Evolutionary conservation across 2,797 vertebrate genomes (phyloP), one percentile per base, ranked within the genome.

Genomic region (Pteropus rufus): DNA sequence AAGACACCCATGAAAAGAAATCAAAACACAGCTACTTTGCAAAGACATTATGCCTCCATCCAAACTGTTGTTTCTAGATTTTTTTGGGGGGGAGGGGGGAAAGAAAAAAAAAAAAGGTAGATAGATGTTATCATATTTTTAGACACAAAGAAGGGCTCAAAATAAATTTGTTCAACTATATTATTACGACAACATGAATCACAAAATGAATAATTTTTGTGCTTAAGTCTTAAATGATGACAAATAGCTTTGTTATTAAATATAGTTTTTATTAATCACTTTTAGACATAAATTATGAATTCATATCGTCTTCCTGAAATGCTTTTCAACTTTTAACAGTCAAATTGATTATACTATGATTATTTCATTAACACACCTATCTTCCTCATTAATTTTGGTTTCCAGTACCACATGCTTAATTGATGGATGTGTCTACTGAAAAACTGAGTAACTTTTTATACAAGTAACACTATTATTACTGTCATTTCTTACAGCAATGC

Each of bases 291-390:
- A 99, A 99, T 99, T 99, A 99, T 99, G 98, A 98, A 99, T 99
- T 99, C 98, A 97, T 98, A 98, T 98, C 98, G 92, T 98, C 98
- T 98, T 98, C 98, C 98, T 98, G 98, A 98, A 99, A 99, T 98
- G 98, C 98, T 99, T 99, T 98, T 99, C 98, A 98, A 99, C 98
- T 99, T 99, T 99, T 98, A 99, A 98, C 98, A 99, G 98, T 99
- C 98, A 99, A 99, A 99, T 99, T 99, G 98, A 99, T 99, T 99
- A 99, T 98, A 99, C 98, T 99, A 99, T 99, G 99, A 99, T 99
- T 99, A 99, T 99, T 99, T 99, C 98, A 99, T 99, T 99, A 99
- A 99, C 98, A 99, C 98, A 99, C 99, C 99, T 99, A 99, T 99
- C 98, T 99, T 98, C 98, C 98, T 99, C 98, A 99, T 99, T 99